Base-by-base conservation (phyloP, 1,140 invertebrate species). In the Laupala kohalensis region DNA sequence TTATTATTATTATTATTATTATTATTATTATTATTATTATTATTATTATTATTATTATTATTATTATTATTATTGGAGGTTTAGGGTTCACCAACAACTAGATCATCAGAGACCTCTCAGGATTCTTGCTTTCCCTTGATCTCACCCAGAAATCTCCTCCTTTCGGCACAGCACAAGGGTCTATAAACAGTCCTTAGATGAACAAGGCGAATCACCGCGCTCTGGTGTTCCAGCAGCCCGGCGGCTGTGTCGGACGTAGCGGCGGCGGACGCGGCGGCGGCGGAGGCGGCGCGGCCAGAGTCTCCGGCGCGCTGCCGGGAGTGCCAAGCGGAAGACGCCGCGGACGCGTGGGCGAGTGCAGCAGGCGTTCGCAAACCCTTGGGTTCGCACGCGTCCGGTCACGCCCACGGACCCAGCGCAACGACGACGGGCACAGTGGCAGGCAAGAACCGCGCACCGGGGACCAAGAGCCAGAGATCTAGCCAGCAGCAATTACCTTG, bases 211-310 rank as follows among this genome's bases (percentile, higher is more conserved):
- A n/a, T n/a, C 37, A 53, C 9, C 37, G 37, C 37, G 9, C 4
- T 9, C 37, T 19, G 19, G 37, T 70, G n/a, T 53, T 74, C 25
- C 71, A 74, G 73, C 19, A 72, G 73, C 68, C 73, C 73, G 15
- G 64, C 30, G n/a, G 5, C 67, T 5, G 27, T 68, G 67, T 29
- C 67, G 13, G 67, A 68, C 67, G 26, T 25, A 25, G 67, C 67
- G 67, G 67, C 13, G 67, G 29, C 65, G 37, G 37, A 53, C 37
- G 37, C 1, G 1, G 37, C 37, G 37, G 37, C 37, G 37, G 37
- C 37, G 9, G 37, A 53, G 37, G 37, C 37, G 37, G 19, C 37
- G 37, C 37, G 37, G 37, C 37, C 37, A 1, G 37, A 53, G 37
- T 53, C 37, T 19, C 37, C 37, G 1, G 37, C 37, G 37, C 37